Evolutionary conservation across 1,140 invertebrate genomes (phyloP), one percentile per base, ranked within the genome.

Genomic region (Acarapis woodi): DNA sequence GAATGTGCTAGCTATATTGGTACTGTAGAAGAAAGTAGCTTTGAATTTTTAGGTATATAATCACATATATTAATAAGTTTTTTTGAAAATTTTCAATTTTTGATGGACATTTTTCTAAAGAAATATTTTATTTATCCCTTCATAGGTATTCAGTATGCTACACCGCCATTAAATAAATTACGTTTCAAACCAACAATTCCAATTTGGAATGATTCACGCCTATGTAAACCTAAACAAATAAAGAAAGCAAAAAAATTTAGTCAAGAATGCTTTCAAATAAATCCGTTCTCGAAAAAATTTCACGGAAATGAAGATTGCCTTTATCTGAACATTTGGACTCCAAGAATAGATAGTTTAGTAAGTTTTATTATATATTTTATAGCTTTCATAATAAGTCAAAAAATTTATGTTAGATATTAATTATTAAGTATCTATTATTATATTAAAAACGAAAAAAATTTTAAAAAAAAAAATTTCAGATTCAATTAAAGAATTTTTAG

Each of bases 241-340:
- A 38, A 37, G 26, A 34, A 44, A n/a, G 46, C 44, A 3, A 44
- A 30, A 21, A 20, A 35, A 12, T 46, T 48, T 32, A 42, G 44
- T 6, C 38, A 44, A 10, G 29, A 42, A 8, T 48, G 47, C 31
- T 39, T 40, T 20, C 47, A 48, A 33, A 28, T 47, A 2, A 47
- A 44, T 25, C 46, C 45, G 15, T 44, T 42, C 30, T 44, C 35
- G 23, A 45, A 46, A 30, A 12, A 44, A 4, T 44, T 38, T 20
- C 32, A 43, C 35, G 43, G 43, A 3, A 40, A 82, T 47, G 85
- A 94, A 58, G 83, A 93, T 52, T 93, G 85, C 47, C 64, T 93
- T 0, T 93, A 87, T 50, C 60, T 93, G 25, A 93, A 94, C 50
- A 66, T 94, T 25, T 93, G 73, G 56, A 71, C 77, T 19, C 85